phyloP scores from a whole-genome alignment of 2,113 vertebrate genomes.

The Lagopus muta region DNA sequence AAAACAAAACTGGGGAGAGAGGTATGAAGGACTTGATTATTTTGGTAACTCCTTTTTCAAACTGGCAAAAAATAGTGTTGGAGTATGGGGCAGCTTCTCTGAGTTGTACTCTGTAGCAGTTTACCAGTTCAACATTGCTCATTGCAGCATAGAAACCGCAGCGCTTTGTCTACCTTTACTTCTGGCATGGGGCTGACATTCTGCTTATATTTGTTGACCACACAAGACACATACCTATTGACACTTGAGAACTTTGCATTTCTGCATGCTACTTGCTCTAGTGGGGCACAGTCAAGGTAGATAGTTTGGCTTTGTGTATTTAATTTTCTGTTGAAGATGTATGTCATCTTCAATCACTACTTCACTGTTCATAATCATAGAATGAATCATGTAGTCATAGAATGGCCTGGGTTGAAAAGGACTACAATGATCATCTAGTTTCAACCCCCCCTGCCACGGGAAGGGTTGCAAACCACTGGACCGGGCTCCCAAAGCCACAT shows the following conservation, averaged over 20 bases:
- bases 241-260: not conserved
- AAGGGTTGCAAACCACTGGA: no score
- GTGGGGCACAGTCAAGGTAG: not conserved
- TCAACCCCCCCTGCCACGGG: no score
- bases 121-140: not conserved
- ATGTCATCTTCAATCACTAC: not conserved
- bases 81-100: not conserved
- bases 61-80: not conserved
- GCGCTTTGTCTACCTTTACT: not conserved
- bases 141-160: not conserved
- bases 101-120: not conserved
- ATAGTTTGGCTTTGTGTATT: not conserved
- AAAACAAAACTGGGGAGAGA: not conserved
- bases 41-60: not conserved
- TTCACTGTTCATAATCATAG: not conserved
- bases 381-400: no score
- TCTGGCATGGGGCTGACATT: no score
- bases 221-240: not conserved
- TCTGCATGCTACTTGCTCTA: not conserved
- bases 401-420: no score
- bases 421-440: no score
- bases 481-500: no score
- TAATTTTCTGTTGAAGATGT: not conserved
- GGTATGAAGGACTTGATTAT: accelerated
- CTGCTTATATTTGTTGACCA: not conserved